A percentile compares a stretch with the other conserved stretches of the same genome.
Conservation (phyloP, 2,888 invertebrate species). For the Agrotis puta region DNA sequence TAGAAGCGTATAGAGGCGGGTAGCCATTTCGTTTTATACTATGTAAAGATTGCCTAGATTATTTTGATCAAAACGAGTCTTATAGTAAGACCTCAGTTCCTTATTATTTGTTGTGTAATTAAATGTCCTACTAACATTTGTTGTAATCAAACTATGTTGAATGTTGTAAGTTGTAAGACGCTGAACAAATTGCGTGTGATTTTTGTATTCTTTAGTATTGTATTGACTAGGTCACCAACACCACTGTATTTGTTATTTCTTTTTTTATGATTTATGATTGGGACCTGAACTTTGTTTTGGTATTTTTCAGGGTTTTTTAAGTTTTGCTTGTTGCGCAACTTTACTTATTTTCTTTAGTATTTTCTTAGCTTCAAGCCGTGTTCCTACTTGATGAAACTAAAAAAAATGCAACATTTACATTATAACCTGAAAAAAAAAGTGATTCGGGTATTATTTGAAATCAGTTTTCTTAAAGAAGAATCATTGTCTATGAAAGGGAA, state of each 20-base stretch:
- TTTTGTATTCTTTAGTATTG: slow-evolving; percentile 27
- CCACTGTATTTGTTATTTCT: slow-evolving; percentile 43
- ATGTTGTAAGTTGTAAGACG: slow-evolving; percentile 28
- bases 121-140: slow-evolving; percentile 46
- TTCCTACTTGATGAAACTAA: no score
- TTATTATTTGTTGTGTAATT: slow-evolving; percentile 29
- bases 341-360: no score
- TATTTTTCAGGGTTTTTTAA: slow-evolving; percentile 25
- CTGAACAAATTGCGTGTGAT: slow-evolving; percentile 38
- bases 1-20: no score
- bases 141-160: slow-evolving; percentile 23
- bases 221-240: slow-evolving; percentile 28
- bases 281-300: slow-evolving; percentile 50
- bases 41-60: no score
- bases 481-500: no score
- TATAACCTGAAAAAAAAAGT: no score
- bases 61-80: slow-evolving; percentile 1
- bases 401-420: no score
- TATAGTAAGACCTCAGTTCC: slow-evolving; percentile 27
- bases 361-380: no score
- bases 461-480: no score
- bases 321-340: neutral
- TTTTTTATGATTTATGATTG: slow-evolving; percentile 30
- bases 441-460: no score
- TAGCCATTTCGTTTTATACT: no score